These are phyloP conservation scores for Halictus rubicundus DNA, from an alignment of 1,140 invertebrate species.

Conservation along the genomic window DNA sequence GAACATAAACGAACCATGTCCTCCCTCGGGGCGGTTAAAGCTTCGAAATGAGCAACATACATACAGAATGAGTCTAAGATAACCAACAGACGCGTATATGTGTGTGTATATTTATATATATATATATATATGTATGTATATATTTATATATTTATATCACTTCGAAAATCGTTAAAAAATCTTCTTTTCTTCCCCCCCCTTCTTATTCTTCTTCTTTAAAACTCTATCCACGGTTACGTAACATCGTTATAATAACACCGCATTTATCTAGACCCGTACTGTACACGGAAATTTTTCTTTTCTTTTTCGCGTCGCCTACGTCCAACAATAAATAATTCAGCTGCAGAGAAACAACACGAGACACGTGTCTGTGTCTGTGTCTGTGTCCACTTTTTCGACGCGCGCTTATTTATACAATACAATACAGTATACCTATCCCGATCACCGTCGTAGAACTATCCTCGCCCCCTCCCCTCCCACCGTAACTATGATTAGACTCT, in stretches of 20 bases:
- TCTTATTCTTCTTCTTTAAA: neutral
- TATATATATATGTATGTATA: constrained; percentile 34
- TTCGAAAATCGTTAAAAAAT: constrained; percentile 40
- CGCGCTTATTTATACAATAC: constrained; percentile 23
- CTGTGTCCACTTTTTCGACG: constrained; percentile 10
- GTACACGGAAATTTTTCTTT: constrained; percentile 38
- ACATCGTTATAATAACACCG: constrained; percentile 43
- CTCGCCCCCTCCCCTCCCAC: neutral
- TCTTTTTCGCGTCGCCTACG: constrained; percentile 10
- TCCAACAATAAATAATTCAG: constrained; percentile 46
- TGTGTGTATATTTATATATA: constrained; percentile 24
- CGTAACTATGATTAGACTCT: constrained; percentile 3
- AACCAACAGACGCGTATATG: constrained; percentile 38
- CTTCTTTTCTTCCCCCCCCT: neutral
- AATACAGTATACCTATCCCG: constrained; percentile 7
- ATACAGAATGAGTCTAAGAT: constrained; percentile 47
- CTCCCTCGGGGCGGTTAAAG: constrained; percentile 42
- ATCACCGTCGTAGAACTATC: neutral
- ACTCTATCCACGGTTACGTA: constrained; percentile 39
- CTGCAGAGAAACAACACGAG: constrained; percentile 21
- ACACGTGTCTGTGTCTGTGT: neutral
- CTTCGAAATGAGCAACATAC: constrained; percentile 45
- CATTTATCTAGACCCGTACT: constrained; percentile 37
- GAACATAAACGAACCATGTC: constrained; percentile 34
- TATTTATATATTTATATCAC: constrained; percentile 21